Percentiles rank a stretch among this genome's conserved stretches.
phyloP scores from a whole-genome alignment of 2,113 vertebrate genomes.

The Nansenia antarctica region DNA sequence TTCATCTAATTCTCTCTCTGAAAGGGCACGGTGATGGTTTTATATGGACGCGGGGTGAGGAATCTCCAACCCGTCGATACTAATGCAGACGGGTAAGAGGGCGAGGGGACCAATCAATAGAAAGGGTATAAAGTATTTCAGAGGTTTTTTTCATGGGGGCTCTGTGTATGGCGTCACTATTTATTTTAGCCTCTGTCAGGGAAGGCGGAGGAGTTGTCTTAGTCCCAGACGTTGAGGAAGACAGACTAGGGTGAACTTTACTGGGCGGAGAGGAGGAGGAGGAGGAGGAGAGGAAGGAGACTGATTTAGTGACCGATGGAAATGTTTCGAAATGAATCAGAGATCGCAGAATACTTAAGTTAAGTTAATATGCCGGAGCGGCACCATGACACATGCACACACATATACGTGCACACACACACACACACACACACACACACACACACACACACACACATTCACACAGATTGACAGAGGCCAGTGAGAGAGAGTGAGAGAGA shows the following conservation, averaged over 20 bases:
- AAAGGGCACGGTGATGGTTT: constrained; percentile 44
- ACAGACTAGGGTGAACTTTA: background rate
- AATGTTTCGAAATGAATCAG: constrained; percentile 3
- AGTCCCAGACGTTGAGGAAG: background rate
- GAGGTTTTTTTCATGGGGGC: constrained; percentile 34
- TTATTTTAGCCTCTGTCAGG: background rate
- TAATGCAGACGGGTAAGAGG: constrained; percentile 33
- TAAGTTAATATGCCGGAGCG: background rate
- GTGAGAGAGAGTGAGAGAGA: background rate
- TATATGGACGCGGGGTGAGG: constrained; percentile 22
- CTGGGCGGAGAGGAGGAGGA: background rate
- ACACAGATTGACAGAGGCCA: too few relatives aligned
- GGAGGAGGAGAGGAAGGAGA: too few relatives aligned
- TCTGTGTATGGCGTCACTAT: background rate
- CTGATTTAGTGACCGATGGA: background rate
- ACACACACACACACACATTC: background rate
- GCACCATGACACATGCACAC: background rate
- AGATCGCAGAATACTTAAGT: background rate
- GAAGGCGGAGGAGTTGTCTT: background rate
- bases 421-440: background rate
- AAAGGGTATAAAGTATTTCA: constrained; percentile 44
- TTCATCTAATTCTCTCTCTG: background rate
- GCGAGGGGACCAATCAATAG: constrained; percentile 40
- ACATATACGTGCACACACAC: background rate
- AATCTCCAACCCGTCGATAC: constrained; percentile 49